A percentile compares a stretch with the other conserved stretches of the same genome.
phyloP scores from a whole-genome alignment of 2,113 vertebrate species.

The Bubo scandiacus region DNA sequence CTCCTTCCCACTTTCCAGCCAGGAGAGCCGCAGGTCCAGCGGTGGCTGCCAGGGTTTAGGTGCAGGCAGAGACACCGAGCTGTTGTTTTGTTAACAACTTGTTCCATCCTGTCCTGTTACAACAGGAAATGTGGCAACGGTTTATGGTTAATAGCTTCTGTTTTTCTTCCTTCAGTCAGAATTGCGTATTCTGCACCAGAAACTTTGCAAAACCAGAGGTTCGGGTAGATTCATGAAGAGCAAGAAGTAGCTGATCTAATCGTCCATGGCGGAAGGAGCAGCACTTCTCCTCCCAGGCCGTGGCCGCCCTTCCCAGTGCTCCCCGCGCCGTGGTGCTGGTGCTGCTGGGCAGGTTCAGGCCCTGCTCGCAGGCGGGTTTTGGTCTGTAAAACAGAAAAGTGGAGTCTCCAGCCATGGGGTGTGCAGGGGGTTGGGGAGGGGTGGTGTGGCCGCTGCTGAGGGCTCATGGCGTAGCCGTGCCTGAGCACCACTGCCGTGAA shows the following conservation, averaged over 20 bases:
- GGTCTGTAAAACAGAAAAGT: neutral
- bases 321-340: fast-evolving
- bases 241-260: neutral
- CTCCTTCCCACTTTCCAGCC: neutral
- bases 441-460: neutral
- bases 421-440: neutral
- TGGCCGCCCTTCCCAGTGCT: neutral
- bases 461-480: fast-evolving
- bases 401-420: fast-evolving
- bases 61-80: neutral
- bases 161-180: slow-evolving; percentile 14
- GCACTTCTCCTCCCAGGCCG: neutral
- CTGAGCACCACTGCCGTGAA: neutral
- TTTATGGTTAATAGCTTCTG: slow-evolving; percentile 62
- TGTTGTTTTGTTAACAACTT: slow-evolving; percentile 25
- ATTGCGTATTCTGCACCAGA: slow-evolving; percentile 2
- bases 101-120: neutral
- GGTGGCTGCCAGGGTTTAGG: neutral
- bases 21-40: neutral
- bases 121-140: slow-evolving; percentile 74
- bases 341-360: neutral
- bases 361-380: neutral
- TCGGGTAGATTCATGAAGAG: neutral
- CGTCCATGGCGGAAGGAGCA: fast-evolving
- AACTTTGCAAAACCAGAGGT: neutral